Evolutionary conservation across 1,140 invertebrate genomes (phyloP), one percentile per base, ranked within the genome.

Genomic region (Zaprionus tsacasi): DNA sequence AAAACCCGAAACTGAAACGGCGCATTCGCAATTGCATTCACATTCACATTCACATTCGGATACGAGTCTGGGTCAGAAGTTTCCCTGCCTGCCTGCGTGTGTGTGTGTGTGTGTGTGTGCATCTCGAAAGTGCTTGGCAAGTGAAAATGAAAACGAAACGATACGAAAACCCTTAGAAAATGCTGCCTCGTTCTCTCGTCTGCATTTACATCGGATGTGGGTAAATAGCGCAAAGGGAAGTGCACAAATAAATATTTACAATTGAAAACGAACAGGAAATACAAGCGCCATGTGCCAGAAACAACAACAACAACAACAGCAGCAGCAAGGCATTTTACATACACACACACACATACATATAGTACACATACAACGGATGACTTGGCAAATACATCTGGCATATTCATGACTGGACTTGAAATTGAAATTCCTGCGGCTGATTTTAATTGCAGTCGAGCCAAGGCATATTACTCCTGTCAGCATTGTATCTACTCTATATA

Each of bases 241-340:
- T 83, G 80, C 78, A 70, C 78, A 88, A 89, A 88, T 88, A 88
- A 89, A 89, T 88, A 85, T 89, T 83, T 89, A 64, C 80, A 87
- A 87, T 82, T 82, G 83, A 82, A 87, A 87, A 75, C 79, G 78
- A 83, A 81, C 78, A 81, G 83, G 85, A 88, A 88, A 89, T 83
- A 61, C 78, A 63, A 80, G 52, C 82, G 79, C 59, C 82, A 86
- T 71, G 72, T 72, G 76, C 68, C 73, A 85, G 59, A 66, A 63
- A 77, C 73, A 88, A 77, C 17, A 50, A 57, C 71, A 48, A 45
- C 17, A 30, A 17, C 8, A 59, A 43, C 13, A 25, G 70, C 45
- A 17, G 50, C 79, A 45, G n/a, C 33, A n/a, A 87, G 87, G 78
- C 65, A 61, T 70, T 87, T 74, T 87, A 59, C 72, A 79, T 55